Evolutionary conservation across 2,888 invertebrate genomes (phyloP), one percentile per base, ranked within the genome.

Genomic region (Scotopteryx bipunctaria): DNA sequence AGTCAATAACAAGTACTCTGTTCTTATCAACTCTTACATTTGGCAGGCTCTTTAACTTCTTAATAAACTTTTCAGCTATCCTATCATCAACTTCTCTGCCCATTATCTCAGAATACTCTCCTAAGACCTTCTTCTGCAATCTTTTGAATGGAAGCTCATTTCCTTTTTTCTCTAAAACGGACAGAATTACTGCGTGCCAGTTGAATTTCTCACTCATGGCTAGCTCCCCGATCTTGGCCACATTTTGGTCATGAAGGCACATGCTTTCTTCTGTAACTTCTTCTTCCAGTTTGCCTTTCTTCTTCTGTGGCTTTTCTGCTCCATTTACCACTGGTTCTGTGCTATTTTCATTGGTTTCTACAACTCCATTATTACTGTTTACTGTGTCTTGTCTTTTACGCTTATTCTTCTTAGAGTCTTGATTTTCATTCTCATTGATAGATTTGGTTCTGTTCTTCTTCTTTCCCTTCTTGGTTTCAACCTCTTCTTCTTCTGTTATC

Each of bases 121-220:
- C 91, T 1, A 94, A 71, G 4, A 96, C 93, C 83, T 95, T 96
- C 73, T 95, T 95, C 65, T 94, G 93, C 11, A 97, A 81, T 66
- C 95, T 94, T 69, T 94, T 95, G 47, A 95, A 74, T 0, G 93
- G 91, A 32, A 96, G 86, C 67, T 94, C 94, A 60, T 94, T 93
- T 3, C 91, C 92, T 66, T 88, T 88, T 38, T 89, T 85, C 54
- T 88, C 70, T 45, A 93, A 73, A 36, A 92, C 82, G 1, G 90
- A 82, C 48, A 88, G 63, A 9, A 92, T 91, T 2, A 86, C 83
- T 4, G 78, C 81, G 63, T 89, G 87, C 92, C 91, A 92, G 53
- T 91, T 79, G 49, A 92, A 92, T 59, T 83, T 86, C 0, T 83
- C 86, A 47, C 59, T 66, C 40, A 75, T 63, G 4, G 66, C 71